Conservation (phyloP, 2,797 vertebrate genomes). For the Paedocypris micromegethes region DNA sequence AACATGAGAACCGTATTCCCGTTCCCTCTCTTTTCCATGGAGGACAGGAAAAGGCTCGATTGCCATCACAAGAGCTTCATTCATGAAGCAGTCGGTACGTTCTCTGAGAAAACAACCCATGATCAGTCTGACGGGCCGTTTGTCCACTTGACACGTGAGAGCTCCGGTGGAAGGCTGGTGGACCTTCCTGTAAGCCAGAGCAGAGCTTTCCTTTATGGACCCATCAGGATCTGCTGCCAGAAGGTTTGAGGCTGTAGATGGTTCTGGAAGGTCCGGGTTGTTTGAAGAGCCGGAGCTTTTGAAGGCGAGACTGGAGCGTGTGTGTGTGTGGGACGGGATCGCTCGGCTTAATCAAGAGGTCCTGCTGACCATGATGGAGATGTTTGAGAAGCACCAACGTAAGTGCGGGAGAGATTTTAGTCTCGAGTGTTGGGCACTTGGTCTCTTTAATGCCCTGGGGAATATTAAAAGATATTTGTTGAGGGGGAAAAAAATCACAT, state of each 20-base stretch:
- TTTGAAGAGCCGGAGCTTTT: background rate
- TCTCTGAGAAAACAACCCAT: constrained; percentile 24
- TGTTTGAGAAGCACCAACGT: constrained; percentile 49
- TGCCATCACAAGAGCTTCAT: constrained; percentile 28
- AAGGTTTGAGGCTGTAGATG: background rate
- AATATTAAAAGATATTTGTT: too few species aligned
- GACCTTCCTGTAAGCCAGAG: too few species aligned
- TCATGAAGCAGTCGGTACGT: constrained; percentile 26
- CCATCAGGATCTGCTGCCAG: background rate
- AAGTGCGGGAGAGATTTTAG: constrained; percentile 33
- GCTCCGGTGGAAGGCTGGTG: too few species aligned
- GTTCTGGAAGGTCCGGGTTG: background rate
- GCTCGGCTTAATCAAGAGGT: constrained; percentile 51
- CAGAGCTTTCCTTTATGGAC: constrained; percentile 15
- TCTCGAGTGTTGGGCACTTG: background rate
- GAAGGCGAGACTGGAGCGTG: constrained; percentile 25
- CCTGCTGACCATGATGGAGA: constrained; percentile 52
- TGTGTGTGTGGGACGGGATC: constrained; percentile 52
- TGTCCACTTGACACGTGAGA: constrained; percentile 1
- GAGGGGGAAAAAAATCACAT: too few species aligned
- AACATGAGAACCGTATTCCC: constrained; percentile 34
- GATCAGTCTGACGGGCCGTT: constrained; percentile 34
- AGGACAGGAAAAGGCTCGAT: constrained; percentile 43
- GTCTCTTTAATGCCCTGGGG: background rate
- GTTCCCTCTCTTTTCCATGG: constrained; percentile 42